Base-by-base conservation (phyloP, 2,888 invertebrate species). In the Megamerina dolium region DNA sequence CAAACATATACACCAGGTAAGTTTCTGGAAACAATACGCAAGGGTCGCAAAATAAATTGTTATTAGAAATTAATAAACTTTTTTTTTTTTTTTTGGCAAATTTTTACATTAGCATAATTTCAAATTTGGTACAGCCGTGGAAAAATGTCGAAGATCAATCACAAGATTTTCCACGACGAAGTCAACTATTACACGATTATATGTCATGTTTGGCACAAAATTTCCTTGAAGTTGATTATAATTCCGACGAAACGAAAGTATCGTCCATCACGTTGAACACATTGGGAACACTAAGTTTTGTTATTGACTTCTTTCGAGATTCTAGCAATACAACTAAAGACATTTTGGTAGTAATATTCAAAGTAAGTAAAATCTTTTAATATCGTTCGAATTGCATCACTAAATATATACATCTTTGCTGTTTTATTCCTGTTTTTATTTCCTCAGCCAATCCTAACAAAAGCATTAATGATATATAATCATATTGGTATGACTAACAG, bases 101-200 rank as follows among this genome's bases (percentile, higher is more conserved):
- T 40, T 60, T 72, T 19, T 65, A 68, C 46, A 63, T 66, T 48
- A 66, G 66, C 43, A 48, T 72, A 38, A 65, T 71, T 30, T 70
- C 71, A 54, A 69, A 67, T 45, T 58, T 72, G 50, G 61, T 71
- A 17, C 51, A 72, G 45, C 70, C 72, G 4, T 72, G 71, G 71
- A 61, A 63, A 45, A 54, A 63, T 47, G 57, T 67, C 10, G 53
- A 58, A 10, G 65, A 68, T 18, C 62, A 58, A 39, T 66, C 70
- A 26, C 71, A 72, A 52, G 65, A 69, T 26, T 69, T 62, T 50
- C 58, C 59, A 13, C 58, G 65, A 2, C 63, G 72, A 3, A 59
- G 59, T 30, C 20, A 41, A 31, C 54, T 68, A 45, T 46, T 72
- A 9, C 63, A 63, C 13, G 65, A 70, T 41, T 72, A 70, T 39